Conservation (phyloP, 2,888 invertebrate genomes). For the Drosophila anceps region DNA sequence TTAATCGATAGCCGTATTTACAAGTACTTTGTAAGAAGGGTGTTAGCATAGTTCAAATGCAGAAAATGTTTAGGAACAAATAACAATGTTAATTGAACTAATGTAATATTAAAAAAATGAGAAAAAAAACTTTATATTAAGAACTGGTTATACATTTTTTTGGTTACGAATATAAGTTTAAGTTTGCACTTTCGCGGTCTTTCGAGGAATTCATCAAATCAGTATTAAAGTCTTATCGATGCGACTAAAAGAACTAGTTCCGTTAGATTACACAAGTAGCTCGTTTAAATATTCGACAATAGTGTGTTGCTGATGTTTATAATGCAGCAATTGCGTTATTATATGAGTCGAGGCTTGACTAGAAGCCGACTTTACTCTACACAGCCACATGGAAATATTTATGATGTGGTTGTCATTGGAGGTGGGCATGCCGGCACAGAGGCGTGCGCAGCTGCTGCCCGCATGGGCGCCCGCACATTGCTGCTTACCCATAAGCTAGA, state of each 20-base stretch:
- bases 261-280: neutral
- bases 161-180: neutral
- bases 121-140: neutral
- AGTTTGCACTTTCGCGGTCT: neutral
- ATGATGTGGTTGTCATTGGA: constrained; percentile 93
- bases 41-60: neutral
- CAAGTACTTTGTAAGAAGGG: neutral
- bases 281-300: constrained; percentile 4
- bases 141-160: neutral
- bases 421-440: constrained; percentile 97
- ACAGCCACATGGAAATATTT: constrained; percentile 36
- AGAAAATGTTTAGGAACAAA: neutral
- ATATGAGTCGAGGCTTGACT: constrained; percentile 23
- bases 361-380: constrained; percentile 16
- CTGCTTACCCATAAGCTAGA: constrained; percentile 93
- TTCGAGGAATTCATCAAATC: too few species aligned
- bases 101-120: neutral
- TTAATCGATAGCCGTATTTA: constrained; percentile 1
- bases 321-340: constrained; percentile 59
- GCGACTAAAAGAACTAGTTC: constrained; percentile 21
- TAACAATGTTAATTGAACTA: neutral
- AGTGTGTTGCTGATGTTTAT: constrained; percentile 11
- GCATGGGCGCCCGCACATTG: constrained; percentile 92
- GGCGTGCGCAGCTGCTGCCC: constrained; percentile 92
- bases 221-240: neutral